These are phyloP conservation scores for Dermolepida albohirtum DNA, from an alignment of 2,888 invertebrate species.

Conservation along the genomic window DNA sequence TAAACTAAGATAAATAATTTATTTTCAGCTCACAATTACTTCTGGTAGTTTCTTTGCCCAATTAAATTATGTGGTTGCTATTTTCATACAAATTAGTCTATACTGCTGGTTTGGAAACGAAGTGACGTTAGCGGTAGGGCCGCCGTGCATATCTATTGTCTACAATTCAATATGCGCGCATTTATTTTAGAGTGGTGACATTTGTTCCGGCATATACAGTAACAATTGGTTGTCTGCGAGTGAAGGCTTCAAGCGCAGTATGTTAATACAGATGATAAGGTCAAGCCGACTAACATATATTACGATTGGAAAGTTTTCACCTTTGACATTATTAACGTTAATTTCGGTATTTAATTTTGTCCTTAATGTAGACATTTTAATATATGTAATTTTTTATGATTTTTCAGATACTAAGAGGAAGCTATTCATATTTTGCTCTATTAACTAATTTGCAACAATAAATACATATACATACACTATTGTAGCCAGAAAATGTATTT, in stretches of 20 bases:
- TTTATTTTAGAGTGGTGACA: background rate
- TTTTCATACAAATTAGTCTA: background rate
- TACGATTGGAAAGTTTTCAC: conserved; percentile 7
- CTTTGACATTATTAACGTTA: conserved; percentile 1
- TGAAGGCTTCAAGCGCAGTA: conserved; percentile 1
- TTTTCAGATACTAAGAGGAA: conserved; percentile 7
- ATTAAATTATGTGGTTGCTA: background rate
- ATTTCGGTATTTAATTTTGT: background rate
- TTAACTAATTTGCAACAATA: background rate
- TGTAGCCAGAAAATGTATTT: too few relatives aligned
- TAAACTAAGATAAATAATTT: background rate
- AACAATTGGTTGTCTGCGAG: conserved; percentile 8
- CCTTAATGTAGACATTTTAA: background rate
- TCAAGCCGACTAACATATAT: background rate
- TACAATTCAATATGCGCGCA: background rate
- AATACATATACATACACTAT: too few relatives aligned
- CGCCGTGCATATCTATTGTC: background rate
- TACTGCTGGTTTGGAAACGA: conserved; percentile 13
- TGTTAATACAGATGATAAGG: conserved; percentile 13
- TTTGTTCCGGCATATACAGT: background rate
- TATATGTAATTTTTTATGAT: too few relatives aligned
- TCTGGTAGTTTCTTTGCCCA: background rate
- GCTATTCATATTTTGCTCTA: conserved; percentile 2
- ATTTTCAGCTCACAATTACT: conserved; percentile 1
- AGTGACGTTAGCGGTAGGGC: conserved; percentile 1